These are phyloP conservation scores for Celastrina argiolus DNA, from an alignment of 2,888 invertebrate species.

Conservation along the genomic window DNA sequence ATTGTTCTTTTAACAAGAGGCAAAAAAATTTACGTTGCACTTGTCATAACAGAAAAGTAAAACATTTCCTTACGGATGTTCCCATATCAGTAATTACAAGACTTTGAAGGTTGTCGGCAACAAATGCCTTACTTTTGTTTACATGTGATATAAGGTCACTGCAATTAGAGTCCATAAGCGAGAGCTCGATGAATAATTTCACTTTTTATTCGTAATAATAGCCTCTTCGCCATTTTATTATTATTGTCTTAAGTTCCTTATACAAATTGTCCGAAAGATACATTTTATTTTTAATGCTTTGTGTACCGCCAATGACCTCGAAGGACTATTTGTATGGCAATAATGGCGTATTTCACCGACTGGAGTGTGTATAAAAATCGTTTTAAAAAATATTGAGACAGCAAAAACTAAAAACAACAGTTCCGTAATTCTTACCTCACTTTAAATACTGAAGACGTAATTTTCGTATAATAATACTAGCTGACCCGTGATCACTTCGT, in stretches of 20 bases:
- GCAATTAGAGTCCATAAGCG: neutral
- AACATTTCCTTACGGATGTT: slow-evolving; percentile 6
- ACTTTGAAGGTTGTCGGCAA: neutral
- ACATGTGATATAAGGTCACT: neutral
- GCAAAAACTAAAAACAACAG: too few species aligned
- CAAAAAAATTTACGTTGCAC: neutral
- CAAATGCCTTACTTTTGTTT: neutral
- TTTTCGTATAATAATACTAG: too few species aligned
- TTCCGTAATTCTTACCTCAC: too few species aligned
- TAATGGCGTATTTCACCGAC: too few species aligned
- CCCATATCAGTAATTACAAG: neutral
- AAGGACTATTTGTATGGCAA: too few species aligned
- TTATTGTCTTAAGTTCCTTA: neutral
- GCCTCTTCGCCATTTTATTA: neutral
- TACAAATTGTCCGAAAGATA: neutral
- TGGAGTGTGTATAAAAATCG: too few species aligned
- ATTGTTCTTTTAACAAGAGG: too few species aligned
- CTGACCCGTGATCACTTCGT: too few species aligned
- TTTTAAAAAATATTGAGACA: too few species aligned
- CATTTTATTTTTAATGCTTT: too few species aligned
- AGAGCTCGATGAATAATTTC: neutral
- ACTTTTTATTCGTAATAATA: slow-evolving; percentile 2
- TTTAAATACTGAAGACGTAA: too few species aligned
- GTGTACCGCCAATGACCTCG: too few species aligned
- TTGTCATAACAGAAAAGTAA: neutral